Conservation (phyloP, 2,797 vertebrate genomes). For the Amblyraja radiata region DNA sequence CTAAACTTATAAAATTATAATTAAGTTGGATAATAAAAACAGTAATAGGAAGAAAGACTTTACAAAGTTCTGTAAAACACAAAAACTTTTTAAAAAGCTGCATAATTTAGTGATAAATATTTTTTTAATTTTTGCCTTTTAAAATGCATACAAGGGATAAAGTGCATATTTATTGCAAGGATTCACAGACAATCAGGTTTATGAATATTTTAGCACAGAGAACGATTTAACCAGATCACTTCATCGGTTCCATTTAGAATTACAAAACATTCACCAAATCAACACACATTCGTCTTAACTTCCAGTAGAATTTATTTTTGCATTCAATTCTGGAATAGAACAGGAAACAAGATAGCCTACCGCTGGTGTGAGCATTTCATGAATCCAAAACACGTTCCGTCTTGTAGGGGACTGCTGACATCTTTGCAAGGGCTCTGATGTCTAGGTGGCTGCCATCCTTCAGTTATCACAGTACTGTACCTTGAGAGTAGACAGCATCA, state of each 20-base stretch:
- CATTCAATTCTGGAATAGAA: not conserved
- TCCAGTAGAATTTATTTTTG: not conserved
- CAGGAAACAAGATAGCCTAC: not conserved
- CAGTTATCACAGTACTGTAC: constrained; percentile 99
- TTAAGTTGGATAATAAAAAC: not conserved
- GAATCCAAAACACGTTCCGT: not conserved
- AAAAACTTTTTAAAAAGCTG: not conserved
- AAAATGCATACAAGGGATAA: not conserved
- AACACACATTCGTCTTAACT: not conserved
- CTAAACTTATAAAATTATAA: not conserved
- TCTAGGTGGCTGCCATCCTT: constrained; percentile 99
- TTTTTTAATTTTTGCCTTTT: not conserved
- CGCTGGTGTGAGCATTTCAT: not conserved
- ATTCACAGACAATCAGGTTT: not conserved
- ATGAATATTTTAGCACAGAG: not conserved
- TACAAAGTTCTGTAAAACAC: not conserved
- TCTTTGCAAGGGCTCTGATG: constrained; percentile 50
- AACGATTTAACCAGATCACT: not conserved
- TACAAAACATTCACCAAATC: not conserved
- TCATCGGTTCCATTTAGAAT: not conserved
- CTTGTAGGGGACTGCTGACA: not conserved
- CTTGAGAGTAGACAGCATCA: constrained; percentile 99
- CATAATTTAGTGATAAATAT: not conserved
- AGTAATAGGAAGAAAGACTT: not conserved
- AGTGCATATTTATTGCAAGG: not conserved